Evolutionary conservation across 2,888 invertebrate species (phyloP).

Genomic region (Catocala sponsa): DNA sequence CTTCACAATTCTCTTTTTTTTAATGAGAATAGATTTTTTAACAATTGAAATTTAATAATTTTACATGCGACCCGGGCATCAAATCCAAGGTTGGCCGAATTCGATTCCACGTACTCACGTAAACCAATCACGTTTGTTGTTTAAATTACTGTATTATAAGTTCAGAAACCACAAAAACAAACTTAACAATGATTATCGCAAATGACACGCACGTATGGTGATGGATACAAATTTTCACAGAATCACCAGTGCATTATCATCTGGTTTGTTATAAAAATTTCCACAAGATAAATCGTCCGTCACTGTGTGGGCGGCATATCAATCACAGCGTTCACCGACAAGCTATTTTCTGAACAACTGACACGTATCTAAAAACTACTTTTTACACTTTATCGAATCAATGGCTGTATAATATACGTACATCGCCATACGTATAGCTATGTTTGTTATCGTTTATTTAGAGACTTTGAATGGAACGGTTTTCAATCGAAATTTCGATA

Average conservation of each 20-base stretch:
- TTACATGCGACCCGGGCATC: no score
- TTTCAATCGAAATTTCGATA: constrained; percentile 14
- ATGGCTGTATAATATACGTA: constrained; percentile 24
- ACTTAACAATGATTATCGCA: no score
- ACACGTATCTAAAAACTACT: constrained; percentile 67
- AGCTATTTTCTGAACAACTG: constrained; percentile 71
- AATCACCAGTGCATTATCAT: constrained; percentile 48
- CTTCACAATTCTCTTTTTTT: no score
- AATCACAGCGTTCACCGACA: constrained; percentile 63
- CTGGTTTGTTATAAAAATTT: constrained; percentile 60
- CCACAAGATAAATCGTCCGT: constrained; percentile 68
- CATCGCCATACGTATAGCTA: no score
- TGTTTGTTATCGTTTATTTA: no score
- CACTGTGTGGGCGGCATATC: constrained; percentile 66
- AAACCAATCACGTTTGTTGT: no score
- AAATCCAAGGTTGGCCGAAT: no score
- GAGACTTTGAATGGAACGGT: background rate
- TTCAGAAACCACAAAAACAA: no score
- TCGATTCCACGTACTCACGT: no score
- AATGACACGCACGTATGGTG: background rate
- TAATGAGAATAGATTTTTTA: no score
- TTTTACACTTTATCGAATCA: constrained; percentile 51
- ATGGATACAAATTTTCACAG: constrained; percentile 40
- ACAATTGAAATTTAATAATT: no score
- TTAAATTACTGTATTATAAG: no score